A percentile compares a stretch with the other conserved stretches of the same genome.
Conservation (phyloP, 1,140 invertebrate species). For the Teleogryllus occipitalis region DNA sequence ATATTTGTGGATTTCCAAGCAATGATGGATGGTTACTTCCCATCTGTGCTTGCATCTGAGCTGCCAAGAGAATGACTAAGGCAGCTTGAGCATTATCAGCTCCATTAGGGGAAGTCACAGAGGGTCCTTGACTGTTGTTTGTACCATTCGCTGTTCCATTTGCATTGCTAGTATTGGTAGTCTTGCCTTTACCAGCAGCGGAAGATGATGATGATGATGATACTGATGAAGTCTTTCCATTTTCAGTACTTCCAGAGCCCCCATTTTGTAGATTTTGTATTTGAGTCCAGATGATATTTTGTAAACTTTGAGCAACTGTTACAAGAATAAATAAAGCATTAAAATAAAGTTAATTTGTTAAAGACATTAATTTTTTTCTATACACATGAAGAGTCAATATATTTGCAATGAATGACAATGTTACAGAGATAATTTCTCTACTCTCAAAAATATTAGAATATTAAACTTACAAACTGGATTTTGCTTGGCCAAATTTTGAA, state of each 20-base stretch:
- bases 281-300: constrained; percentile 40
- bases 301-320: constrained; percentile 43
- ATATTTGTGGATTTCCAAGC: constrained; percentile 32
- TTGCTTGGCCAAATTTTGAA: constrained; percentile 42
- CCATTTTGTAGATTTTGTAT: constrained; percentile 34
- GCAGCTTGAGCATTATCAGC: constrained; percentile 22
- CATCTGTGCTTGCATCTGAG: constrained; percentile 30
- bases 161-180: not conserved
- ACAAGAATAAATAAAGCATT: constrained; percentile 21
- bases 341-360: not conserved
- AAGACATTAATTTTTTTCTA: not conserved
- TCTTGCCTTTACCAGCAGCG: constrained; percentile 8
- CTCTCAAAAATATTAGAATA: not conserved
- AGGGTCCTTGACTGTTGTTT: not conserved
- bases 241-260: constrained; percentile 20
- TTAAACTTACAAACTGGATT: constrained; percentile 43
- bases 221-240: constrained; percentile 8
- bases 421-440: not conserved
- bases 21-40: constrained; percentile 26
- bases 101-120: not conserved
- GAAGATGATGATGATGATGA: too few relatives aligned
- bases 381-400: too few relatives aligned
- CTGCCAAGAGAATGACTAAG: constrained; percentile 32
- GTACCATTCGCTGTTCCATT: not conserved
- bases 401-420: not conserved